Percentiles rank a stretch among this genome's conserved stretches.
phyloP scores from a whole-genome alignment of 1,140 invertebrate species.

The Yoshiicerus persimilis region DNA sequence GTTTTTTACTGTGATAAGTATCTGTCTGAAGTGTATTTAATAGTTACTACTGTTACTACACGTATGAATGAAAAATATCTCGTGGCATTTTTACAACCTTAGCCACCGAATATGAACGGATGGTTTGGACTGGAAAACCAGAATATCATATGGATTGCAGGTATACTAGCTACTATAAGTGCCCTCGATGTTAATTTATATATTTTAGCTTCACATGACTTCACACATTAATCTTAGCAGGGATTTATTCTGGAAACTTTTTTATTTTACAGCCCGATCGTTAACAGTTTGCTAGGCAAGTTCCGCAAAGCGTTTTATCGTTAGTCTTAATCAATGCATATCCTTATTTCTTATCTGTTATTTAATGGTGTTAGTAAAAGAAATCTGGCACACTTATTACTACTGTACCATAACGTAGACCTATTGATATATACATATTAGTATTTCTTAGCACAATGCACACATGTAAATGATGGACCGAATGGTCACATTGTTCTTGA shows the following conservation, averaged over 20 bases:
- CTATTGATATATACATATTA: too few species aligned
- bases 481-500: background rate
- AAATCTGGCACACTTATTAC: background rate
- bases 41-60: background rate
- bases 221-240: background rate
- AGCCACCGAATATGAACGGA: too few species aligned
- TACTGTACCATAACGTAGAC: background rate
- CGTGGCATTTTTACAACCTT: background rate
- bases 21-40: background rate
- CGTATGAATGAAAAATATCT: background rate
- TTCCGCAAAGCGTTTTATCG: background rate
- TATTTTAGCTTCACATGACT: background rate
- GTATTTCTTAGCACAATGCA: background rate
- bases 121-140: background rate
- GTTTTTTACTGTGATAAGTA: background rate
- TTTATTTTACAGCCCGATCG: background rate
- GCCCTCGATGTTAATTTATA: background rate
- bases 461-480: background rate
- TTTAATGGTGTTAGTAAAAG: background rate
- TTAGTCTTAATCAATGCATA: background rate
- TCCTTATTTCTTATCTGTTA: background rate
- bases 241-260: background rate
- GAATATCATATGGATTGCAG: background rate
- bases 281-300: background rate
- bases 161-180: background rate